Base-by-base conservation (phyloP, 1,140 invertebrate genomes). In the Leptestheria dahalacensis region DNA sequence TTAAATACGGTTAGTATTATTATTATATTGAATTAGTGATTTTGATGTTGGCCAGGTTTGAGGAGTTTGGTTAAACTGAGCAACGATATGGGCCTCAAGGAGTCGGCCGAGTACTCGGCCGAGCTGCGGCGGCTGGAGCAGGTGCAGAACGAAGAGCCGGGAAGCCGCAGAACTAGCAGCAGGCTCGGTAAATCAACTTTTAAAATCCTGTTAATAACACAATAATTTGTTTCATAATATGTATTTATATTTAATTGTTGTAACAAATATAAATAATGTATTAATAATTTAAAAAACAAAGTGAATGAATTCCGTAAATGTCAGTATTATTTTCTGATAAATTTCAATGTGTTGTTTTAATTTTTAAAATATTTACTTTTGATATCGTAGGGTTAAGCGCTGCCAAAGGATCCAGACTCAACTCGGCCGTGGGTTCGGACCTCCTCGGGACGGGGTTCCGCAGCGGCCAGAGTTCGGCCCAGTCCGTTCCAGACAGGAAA, bases 91-190 rank as follows among this genome's bases (percentile, higher is more conserved):
- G 88, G 90, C 2, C 72, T 93, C 60, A 80, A 84, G 63, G 88
- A 92, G 68, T 80, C 83, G 3, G 78, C 81, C 62, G 79, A 86
- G 20, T 96, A 91, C 69, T 77, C 81, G 6, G 70, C 78, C 41
- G 87, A 90, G 68, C 75, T 95, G 85, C 87, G 66, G 84, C 86
- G 68, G 78, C 84, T 24, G 90, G 95, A 68, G 85, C 86, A 72
- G 70, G 80, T n/a, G 82, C 83, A 66, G 81, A 90, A 73, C 66
- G 79, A 69, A 69, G 64, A 71, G 76, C 33, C 33, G 33, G 53
- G 41, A 63, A 29, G 60, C 65, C 41, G 61, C 67, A n/a, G 66
- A 65, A 48, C 67, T 66, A 64, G 71, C 71, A 63, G 66, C 72
- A 58, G 71, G 70, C 72, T 20, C 60, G 68, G 62, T 59, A 29